phyloP scores from a whole-genome alignment of 2,113 vertebrate genomes.

The Microcebus jonahi region DNA sequence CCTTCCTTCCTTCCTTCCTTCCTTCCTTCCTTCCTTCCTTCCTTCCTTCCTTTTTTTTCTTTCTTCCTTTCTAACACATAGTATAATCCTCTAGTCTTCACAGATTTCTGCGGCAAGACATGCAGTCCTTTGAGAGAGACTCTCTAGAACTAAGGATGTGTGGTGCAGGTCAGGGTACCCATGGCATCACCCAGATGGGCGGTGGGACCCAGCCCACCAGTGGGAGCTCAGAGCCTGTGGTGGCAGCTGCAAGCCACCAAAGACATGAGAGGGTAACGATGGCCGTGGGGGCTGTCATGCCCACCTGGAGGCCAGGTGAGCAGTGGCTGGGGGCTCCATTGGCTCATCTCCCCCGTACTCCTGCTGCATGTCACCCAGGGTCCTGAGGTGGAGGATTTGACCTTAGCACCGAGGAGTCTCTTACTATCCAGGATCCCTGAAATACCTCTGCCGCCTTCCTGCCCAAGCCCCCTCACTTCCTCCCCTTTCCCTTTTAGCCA shows the following conservation, averaged over 20 bases:
- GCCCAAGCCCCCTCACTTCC: background rate
- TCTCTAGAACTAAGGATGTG: background rate
- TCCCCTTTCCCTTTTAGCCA: background rate
- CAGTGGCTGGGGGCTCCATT: background rate
- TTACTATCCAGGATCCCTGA: background rate
- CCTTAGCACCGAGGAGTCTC: background rate
- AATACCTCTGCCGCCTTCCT: background rate
- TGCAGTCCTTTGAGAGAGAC: background rate
- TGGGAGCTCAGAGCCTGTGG: background rate
- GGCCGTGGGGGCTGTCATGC: background rate
- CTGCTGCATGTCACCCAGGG: no score
- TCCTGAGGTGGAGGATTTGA: background rate
- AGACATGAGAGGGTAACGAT: background rate
- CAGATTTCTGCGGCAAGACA: background rate
- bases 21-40: no score
- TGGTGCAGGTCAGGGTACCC: background rate
- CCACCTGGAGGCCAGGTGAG: background rate
- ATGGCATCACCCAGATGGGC: background rate
- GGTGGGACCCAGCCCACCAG: background rate
- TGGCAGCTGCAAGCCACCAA: background rate
- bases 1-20: no score
- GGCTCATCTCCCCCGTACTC: background rate
- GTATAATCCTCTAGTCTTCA: background rate
- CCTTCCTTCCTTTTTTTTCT: background rate
- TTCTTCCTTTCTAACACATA: no score